Evolutionary conservation across 2,888 invertebrate species (phyloP), one percentile per base, ranked within the genome.

Genomic region (Eucriotettix oculatus): DNA sequence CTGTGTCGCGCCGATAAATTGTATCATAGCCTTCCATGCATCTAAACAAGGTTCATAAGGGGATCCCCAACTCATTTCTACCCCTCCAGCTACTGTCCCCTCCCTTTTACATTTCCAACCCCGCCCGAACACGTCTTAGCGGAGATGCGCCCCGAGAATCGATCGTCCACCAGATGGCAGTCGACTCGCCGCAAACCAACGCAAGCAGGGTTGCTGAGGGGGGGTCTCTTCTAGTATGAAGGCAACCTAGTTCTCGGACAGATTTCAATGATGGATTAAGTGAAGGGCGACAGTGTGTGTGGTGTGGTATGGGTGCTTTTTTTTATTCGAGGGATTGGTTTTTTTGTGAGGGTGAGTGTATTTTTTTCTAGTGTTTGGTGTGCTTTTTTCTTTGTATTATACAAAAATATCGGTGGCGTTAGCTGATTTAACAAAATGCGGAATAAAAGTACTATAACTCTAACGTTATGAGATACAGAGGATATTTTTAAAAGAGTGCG

Each of bases 91-190:
- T 12, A n/a, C 48, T 48, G n/a, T n/a, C 48, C 48, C 48, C 48
- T n/a, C n/a, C 48, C 48, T 48, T 48, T 29, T 29, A 29, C 29
- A 29, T 29, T 48, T n/a, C 48, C 48, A 48, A 48, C 48, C 48
- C 48, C 48, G 48, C 48, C 48, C 48, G 48, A 48, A 48, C 48
- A 48, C 55, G 55, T 41, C 55, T 55, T 55, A 41, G 55, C 55
- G 41, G 56, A 43, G 56, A 60, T 56, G 56, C 56, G 56, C 57
- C 56, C 59, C 57, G 56, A 57, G 61, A 58, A 61, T 62, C 69
- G 70, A 69, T 69, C 69, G 68, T 66, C 66, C 65, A 64, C 66
- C 68, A 70, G 69, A 68, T 68, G 72, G 72, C 71, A 70, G 68
- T 66, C 64, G 66, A 65, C 66, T 67, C 68, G 68, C 70, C 70